Base-by-base conservation (phyloP, 2,797 vertebrate species). In the Sebastes jordani region DNA sequence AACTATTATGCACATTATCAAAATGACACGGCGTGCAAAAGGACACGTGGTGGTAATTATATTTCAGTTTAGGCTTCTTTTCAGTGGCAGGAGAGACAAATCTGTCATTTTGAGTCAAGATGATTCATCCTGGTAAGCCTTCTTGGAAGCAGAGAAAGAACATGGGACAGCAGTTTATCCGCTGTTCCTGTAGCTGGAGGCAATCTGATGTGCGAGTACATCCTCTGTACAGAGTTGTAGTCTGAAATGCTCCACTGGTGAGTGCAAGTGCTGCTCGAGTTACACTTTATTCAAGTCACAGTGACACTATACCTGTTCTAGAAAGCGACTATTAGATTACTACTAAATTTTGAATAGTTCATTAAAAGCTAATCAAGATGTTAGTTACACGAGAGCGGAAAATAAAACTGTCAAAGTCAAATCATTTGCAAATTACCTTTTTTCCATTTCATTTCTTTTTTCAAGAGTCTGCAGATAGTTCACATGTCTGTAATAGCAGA, bases 131-230 rank as follows among this genome's bases (percentile, higher is more conserved):
- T 29, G 29, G 30, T 82, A 42, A 83, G 65, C 65, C n/a, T 30
- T 77, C 36, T 69, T 46, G 42, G 63, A 76, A 52, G 74, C 54
- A 65, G 77, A 76, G 76, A 13, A 30, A 76, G 71, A 84, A 78
- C 86, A 55, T 11, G 65, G 81, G 68, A 82, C 77, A 6, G 27
- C 30, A 82, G 85, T 80, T 77, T 75, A 80, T 61, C 78, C 6
- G 0, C 34, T 42, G 67, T 60, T 66, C 76, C 71, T 63, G 74
- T 65, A 64, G 82, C 78, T 74, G 58, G 59, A 84, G 81, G 84
- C 59, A 9, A 64, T 79, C 54, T 42, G 65, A 82, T 67, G 76
- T 60, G 58, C 10, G 34, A 71, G 30, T 4, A 36, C 16, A 49
- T 76, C 73, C 67, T 78, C 75, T 55, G 73, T 38, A 8, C 46